A percentile compares a stretch with the other conserved stretches of the same genome.
Evolutionary conservation across 1,140 invertebrate species (phyloP).

Genomic region (Schmidtea mediterranea): DNA sequence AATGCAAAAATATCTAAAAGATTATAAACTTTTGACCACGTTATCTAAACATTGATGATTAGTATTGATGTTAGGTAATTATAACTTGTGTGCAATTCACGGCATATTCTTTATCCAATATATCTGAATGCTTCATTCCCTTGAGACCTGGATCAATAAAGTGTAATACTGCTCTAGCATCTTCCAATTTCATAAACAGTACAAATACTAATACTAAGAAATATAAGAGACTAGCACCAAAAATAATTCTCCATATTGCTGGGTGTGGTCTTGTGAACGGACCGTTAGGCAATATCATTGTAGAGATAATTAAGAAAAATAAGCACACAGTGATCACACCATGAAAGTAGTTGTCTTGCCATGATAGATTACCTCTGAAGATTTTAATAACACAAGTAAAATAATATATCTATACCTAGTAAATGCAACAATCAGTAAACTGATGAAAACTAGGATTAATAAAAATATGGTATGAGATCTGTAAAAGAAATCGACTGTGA

Average conservation of each 20-base stretch:
- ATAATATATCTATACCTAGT: too few species aligned
- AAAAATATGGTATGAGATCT: constrained; percentile 88
- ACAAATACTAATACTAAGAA: constrained; percentile 44
- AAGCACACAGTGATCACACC: constrained; percentile 68
- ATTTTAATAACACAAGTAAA: too few species aligned
- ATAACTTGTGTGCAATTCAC: constrained; percentile 86
- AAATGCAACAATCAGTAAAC: constrained; percentile 22
- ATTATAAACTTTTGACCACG: constrained; percentile 53
- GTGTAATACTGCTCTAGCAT: constrained; percentile 58
- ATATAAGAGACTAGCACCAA: constrained; percentile 60
- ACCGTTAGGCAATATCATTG: constrained; percentile 83
- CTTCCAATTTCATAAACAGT: constrained; percentile 73
- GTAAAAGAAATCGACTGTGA: constrained; percentile 84
- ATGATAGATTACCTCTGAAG: constrained; percentile 47
- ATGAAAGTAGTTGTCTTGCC: constrained; percentile 63
- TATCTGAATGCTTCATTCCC: constrained; percentile 31
- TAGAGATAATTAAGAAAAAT: constrained; percentile 79
- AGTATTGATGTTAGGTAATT: too few species aligned
- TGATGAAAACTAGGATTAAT: constrained; percentile 50
- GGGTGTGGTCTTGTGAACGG: constrained; percentile 60
- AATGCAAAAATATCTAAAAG: constrained; percentile 86
- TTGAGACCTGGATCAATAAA: constrained; percentile 66
- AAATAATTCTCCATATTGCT: constrained; percentile 30
- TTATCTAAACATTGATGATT: too few species aligned
- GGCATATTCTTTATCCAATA: constrained; percentile 57